Base-by-base conservation (phyloP, 2,797 vertebrate genomes). In the Cottoperca gobio region DNA sequence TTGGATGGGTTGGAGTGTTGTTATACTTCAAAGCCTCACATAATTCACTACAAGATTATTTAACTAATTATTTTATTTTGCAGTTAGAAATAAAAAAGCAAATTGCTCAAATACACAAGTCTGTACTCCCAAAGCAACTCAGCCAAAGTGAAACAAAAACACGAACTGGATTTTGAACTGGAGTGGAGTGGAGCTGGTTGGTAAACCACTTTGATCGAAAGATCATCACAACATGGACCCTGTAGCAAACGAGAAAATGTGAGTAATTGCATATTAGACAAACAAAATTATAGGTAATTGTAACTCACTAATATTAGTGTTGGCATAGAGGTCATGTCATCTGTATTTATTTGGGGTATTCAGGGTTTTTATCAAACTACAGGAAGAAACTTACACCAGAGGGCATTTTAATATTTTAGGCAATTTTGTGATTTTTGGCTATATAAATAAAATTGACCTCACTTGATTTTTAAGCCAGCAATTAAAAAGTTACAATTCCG, bases 151-250 rank as follows among this genome's bases (percentile, higher is more conserved):
- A 63, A 79, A 17, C 1, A 28, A 92, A 92, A 91, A 83, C 70
- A 37, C 68, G 89, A 76, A 77, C 16, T 89, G 90, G 91, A 93
- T 42, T 70, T 0, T 13, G 3, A n/a, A 6, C 10, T 37, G 87
- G 78, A 90, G 35, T n/a, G 46, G 78, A 81, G 43, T 55, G 39
- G 82, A 6, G 12, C 0, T 0, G 42, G 24, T 21, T 24, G 26
- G 26, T 26, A 26, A 26, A 26, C 26, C 5, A 26, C 26, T 26
- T 26, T 26, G 26, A 26, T 26, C 26, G 26, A 26, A 26, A 26
- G 26, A 26, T 26, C 26, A 26, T 26, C 26, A 26, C 26, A 26
- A 26, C 5, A 26, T 26, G 5, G 26, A 33, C 31, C 31, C 31
- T 33, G 31, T 33, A 33, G 33, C 6, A 7, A 33, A 33, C 33